Evolutionary conservation across 2,888 invertebrate genomes (phyloP).

Genomic region (Bibio marci): DNA sequence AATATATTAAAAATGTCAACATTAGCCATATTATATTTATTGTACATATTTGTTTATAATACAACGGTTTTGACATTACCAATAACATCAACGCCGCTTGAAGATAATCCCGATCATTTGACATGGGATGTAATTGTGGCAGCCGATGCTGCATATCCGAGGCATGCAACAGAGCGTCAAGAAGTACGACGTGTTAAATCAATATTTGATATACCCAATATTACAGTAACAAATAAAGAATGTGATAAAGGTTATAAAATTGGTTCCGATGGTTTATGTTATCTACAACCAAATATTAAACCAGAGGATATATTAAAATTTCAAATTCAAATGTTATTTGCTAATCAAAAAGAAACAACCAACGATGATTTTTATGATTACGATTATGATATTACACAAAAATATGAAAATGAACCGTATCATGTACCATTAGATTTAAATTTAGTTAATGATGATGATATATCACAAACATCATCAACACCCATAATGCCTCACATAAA

Average conservation of each 20-base stretch:
- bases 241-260: conserved; percentile 1
- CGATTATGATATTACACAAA: too few relatives aligned
- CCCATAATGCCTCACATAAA: too few relatives aligned
- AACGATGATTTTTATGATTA: too few relatives aligned
- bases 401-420: neutral
- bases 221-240: too few relatives aligned
- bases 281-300: conserved; percentile 1
- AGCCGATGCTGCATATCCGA: too few relatives aligned
- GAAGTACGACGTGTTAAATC: too few relatives aligned
- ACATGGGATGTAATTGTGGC: conserved; percentile 2
- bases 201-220: too few relatives aligned
- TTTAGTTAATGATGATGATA: neutral
- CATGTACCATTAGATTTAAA: conserved; percentile 2
- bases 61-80: neutral
- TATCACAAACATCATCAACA: neutral
- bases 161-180: too few relatives aligned
- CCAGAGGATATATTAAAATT: conserved; percentile 1
- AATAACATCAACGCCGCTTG: conserved; percentile 5
- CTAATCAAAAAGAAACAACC: too few relatives aligned
- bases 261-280: conserved; percentile 2
- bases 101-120: conserved; percentile 6
- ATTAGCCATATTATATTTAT: too few relatives aligned
- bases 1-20: too few relatives aligned
- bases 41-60: too few relatives aligned
- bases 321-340: conserved; percentile 2